A percentile compares a stretch with the other conserved stretches of the same genome.
phyloP scores from a whole-genome alignment of 37 sponge, comb jelly and placozoan genomes.

The Chondrosia reniformis region DNA sequence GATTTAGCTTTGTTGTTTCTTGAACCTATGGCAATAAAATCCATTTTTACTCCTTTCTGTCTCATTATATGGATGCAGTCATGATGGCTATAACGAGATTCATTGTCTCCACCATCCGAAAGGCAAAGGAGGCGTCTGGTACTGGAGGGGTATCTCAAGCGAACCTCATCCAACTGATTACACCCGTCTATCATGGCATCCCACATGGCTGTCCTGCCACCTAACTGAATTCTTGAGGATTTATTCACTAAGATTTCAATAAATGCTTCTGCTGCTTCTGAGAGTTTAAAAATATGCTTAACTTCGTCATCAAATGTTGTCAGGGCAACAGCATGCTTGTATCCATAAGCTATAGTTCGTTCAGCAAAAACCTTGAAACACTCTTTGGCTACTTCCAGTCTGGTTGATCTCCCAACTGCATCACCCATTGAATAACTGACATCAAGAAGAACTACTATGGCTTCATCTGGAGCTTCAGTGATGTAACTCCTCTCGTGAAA shows the following conservation, averaged over 20 bases:
- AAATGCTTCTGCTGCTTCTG: not conserved
- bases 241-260: not conserved
- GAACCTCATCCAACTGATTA: not conserved
- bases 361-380: conserved; percentile 29
- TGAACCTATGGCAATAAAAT: not conserved
- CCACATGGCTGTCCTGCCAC: not conserved
- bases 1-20: not conserved
- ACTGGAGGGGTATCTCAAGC: not conserved
- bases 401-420: not conserved
- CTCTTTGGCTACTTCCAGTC: conserved; percentile 13
- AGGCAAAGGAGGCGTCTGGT: conserved; percentile 12
- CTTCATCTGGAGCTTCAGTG: conserved; percentile 16
- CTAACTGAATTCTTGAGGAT: not conserved
- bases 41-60: not conserved
- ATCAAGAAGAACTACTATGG: not conserved
- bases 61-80: not conserved
- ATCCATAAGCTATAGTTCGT: conserved; percentile 23
- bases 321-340: not conserved
- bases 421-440: conserved; percentile 1
- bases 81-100: not conserved
- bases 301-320: not conserved
- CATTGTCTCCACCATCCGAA: conserved; percentile 9
- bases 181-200: not conserved
- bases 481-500: not conserved
- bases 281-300: not conserved